Evolutionary conservation across 2,888 invertebrate species (phyloP).

Genomic region (Megastigmus dorsalis): DNA sequence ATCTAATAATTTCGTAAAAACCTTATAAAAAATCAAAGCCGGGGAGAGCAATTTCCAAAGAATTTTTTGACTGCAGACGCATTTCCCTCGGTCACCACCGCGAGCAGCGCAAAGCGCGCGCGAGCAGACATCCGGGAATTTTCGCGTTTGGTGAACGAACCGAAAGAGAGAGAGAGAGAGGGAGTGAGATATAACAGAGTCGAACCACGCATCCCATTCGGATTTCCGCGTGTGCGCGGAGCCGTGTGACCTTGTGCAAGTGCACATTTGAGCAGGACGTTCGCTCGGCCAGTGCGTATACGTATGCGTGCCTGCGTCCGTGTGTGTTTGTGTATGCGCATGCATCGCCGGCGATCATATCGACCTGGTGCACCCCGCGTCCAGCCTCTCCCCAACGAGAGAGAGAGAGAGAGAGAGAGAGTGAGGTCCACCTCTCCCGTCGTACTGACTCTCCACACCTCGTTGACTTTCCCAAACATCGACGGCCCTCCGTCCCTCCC

Average conservation of each 20-base stretch:
- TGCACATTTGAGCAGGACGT: slow-evolving; percentile 64
- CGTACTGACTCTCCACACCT: slow-evolving; percentile 47
- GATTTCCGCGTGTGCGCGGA: slow-evolving; percentile 69
- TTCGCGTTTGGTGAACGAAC: slow-evolving; percentile 62
- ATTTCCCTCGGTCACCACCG: slow-evolving; percentile 31
- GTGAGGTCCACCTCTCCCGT: neutral
- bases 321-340: slow-evolving; percentile 64
- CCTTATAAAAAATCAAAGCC: too few relatives aligned
- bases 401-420: too few relatives aligned
- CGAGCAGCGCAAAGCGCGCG: slow-evolving; percentile 3
- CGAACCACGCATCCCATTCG: slow-evolving; percentile 65
- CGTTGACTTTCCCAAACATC: slow-evolving; percentile 50
- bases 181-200: too few relatives aligned
- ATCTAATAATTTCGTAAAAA: too few relatives aligned
- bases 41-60: neutral
- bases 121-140: slow-evolving; percentile 53
- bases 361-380: slow-evolving; percentile 4
- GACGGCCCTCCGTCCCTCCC: neutral
- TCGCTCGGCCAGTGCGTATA: slow-evolving; percentile 64
- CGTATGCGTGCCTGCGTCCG: too few relatives aligned
- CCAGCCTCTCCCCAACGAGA: neutral
- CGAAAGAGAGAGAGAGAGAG: slow-evolving; percentile 40
- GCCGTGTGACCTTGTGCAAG: slow-evolving; percentile 66
- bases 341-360: slow-evolving; percentile 60
- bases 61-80: slow-evolving; percentile 24